Base-by-base conservation (phyloP, 2,888 invertebrate species). In the Mythimna albipuncta region DNA sequence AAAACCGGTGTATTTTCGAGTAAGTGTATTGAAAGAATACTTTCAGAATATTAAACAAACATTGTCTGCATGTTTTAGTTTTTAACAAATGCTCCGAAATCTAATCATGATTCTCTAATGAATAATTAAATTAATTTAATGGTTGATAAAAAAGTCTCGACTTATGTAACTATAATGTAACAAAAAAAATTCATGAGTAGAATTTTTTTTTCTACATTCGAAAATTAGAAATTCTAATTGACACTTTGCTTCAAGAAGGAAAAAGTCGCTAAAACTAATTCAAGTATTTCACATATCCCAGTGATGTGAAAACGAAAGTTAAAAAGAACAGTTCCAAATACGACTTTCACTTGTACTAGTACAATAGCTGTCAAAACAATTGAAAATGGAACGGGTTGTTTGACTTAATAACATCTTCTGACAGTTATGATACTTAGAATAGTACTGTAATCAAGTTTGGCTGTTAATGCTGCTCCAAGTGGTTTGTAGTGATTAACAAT, bases 241-340 rank as follows among this genome's bases (percentile, higher is more conserved):
- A 52, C 65, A 73, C 70, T 79, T 70, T 66, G 35, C 55, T 59
- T 50, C 68, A 75, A 84, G 64, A 72, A 69, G 84, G 77, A 85
- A 85, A 83, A 86, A 81, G 86, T 64, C 69, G 79, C 84, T 82
- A 32, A 72, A 77, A 73, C 69, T 62, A 69, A 86, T 81, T 81
- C 72, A 69, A 72, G 71, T 83, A 75, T 76, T 84, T 70, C 63
- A 77, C 79, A 85, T 82, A 67, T 77, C 44, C 64, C 72, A 79
- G 83, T 73, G 75, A 61, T 70, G 75, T 68, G 81, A 85, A 86
- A 85, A 74, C 64, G 87, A 85, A 85, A 86, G 85, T 77, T 50
- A 52, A 64, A 82, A 81, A 84, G 54, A 85, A 76, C 77, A 69
- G 81, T 82, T 84, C 55, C 47, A 64, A 74, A 79, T 69, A 72